Base-by-base conservation (phyloP, 2,888 invertebrate species). In the Eudasyphora cyanicolor region DNA sequence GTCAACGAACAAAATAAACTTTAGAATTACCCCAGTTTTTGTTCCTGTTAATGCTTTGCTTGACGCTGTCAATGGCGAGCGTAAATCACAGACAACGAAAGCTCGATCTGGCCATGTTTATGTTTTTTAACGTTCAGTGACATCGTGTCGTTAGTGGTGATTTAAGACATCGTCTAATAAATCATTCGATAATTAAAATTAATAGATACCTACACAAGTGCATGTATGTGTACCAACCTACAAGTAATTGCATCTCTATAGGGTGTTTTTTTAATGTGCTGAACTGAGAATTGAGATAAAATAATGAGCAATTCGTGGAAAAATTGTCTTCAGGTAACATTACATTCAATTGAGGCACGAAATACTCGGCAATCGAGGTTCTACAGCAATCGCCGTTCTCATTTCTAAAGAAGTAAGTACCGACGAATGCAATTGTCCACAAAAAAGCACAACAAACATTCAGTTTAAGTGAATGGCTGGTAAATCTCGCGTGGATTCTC, bases 121-220 rank as follows among this genome's bases (percentile, higher is more conserved):
- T 54, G 19, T 54, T 21, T 21, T 19, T 54, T n/a, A n/a, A 45
- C 45, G 45, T 45, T 45, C 45, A 45, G n/a, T 45, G 45, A 21
- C 42, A 67, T 42, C 35, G n/a, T 38, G 27, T 38, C 38, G 35
- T 70, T 76, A 57, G n/a, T 14, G 42, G 24, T 77, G 24, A 45
- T 73, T 64, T 24, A 71, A 49, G 64, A 17, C 49, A 12, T n/a
- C 35, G 29, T 67, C 42, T 54, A 73, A 79, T 74, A 67, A 74
- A 79, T 79, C 67, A 74, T 67, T 79, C 38, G 51, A 29, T 67
- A 79, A 64, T 79, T 79, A 64, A 64, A n/a, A n/a, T n/a, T n/a
- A n/a, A n/a, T n/a, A n/a, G n/a, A n/a, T 64, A 32, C 27, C 19
- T 24, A 29, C 62, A n/a, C 42, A 49, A 19, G 42, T 32, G 54